phyloP scores from a whole-genome alignment of 2,888 invertebrate species.

The Phania funesta region DNA sequence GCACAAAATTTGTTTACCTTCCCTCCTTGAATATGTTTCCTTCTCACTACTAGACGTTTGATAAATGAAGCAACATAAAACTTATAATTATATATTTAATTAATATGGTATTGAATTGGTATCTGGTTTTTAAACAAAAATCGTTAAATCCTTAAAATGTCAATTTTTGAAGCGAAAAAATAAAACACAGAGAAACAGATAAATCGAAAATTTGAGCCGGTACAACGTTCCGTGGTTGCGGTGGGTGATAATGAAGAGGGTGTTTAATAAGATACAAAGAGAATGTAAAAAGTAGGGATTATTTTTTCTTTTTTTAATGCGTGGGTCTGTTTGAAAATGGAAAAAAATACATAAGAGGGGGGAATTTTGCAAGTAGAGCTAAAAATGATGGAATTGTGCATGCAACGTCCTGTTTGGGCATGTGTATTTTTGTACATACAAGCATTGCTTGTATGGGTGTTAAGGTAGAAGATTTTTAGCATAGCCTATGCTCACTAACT shows the following conservation, averaged over 20 bases:
- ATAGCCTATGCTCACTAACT: slow-evolving; percentile 32
- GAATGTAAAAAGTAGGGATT: slow-evolving; percentile 4
- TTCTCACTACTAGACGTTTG: too few relatives aligned
- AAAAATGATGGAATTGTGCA: slow-evolving; percentile 4
- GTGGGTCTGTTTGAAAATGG: slow-evolving; percentile 37
- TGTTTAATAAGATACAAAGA: slow-evolving; percentile 33
- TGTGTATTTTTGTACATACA: neutral
- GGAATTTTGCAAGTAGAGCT: neutral
- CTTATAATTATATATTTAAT: too few relatives aligned
- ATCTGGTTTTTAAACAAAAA: neutral
- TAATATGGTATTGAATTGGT: too few relatives aligned
- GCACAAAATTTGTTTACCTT: too few relatives aligned
- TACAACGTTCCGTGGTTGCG: neutral
- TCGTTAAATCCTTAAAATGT: slow-evolving; percentile 31
- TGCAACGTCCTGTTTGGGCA: neutral
- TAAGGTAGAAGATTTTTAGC: neutral
- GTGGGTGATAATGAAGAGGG: slow-evolving; percentile 26
- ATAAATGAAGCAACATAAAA: too few relatives aligned
- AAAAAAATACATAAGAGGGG: slow-evolving; percentile 1
- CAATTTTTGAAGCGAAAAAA: neutral
- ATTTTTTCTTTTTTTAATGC: slow-evolving; percentile 41
- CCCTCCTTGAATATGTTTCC: too few relatives aligned
- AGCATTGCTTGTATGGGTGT: neutral
- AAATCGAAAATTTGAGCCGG: neutral
- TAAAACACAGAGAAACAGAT: neutral